phyloP scores from a whole-genome alignment of 2,888 invertebrate species.

The Clostera curtula region DNA sequence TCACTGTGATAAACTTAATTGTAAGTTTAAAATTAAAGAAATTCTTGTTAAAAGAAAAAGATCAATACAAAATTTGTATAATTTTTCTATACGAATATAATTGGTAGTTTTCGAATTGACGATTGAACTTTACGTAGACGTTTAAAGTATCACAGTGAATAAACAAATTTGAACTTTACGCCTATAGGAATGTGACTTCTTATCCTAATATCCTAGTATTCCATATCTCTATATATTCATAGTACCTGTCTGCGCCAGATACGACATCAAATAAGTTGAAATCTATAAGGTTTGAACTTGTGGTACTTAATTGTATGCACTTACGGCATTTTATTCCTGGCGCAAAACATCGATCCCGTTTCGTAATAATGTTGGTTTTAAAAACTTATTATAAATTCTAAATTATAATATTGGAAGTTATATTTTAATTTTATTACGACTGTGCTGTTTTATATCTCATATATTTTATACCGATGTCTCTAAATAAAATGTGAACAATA shows the following conservation, averaged over 20 bases:
- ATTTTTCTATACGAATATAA: slow-evolving; percentile 20
- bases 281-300: no score
- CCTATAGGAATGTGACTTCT: no score
- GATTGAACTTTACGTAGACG: slow-evolving; percentile 16
- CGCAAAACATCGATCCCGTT: no score
- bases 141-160: slow-evolving; percentile 49
- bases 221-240: no score
- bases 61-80: slow-evolving; percentile 16
- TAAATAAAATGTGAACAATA: slow-evolving; percentile 68
- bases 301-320: no score
- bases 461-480: slow-evolving; percentile 75
- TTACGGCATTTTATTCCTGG: no score
- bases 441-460: slow-evolving; percentile 73
- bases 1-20: slow-evolving; percentile 53
- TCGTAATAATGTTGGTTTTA: slow-evolving; percentile 20
- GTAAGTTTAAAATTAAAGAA: slow-evolving; percentile 22
- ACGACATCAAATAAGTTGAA: no score
- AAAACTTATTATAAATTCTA: slow-evolving; percentile 35
- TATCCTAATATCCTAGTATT: no score
- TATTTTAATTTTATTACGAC: slow-evolving; percentile 67
- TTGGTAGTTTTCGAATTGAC: slow-evolving; percentile 12
- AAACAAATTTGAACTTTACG: no score
- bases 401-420: slow-evolving; percentile 50
- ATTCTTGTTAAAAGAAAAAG: slow-evolving; percentile 20
- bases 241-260: no score